Evolutionary conservation across 1,140 invertebrate genomes (phyloP).

Genomic region (Drosophila varians): DNA sequence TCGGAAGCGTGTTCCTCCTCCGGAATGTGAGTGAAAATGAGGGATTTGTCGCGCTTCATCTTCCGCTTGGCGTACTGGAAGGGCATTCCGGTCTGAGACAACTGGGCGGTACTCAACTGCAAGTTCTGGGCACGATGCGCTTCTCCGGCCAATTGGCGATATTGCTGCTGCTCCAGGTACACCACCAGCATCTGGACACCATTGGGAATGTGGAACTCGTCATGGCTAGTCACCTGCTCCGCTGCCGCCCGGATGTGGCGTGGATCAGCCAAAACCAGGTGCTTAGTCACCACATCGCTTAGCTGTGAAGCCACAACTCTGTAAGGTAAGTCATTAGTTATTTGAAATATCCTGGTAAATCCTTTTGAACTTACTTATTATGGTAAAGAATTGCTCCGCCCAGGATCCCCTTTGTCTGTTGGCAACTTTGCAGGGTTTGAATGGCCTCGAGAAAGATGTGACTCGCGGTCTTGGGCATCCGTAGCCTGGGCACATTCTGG

Average conservation of each 20-base stretch:
- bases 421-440: slow-evolving; percentile 91
- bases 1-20: slow-evolving; percentile 85
- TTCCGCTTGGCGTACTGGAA: slow-evolving; percentile 82
- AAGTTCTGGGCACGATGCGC: slow-evolving; percentile 74
- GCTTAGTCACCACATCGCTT: slow-evolving; percentile 89
- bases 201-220: slow-evolving; percentile 88
- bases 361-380: slow-evolving; percentile 87
- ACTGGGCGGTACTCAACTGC: slow-evolving; percentile 61
- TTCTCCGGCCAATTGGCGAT: slow-evolving; percentile 84
- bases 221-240: slow-evolving; percentile 86
- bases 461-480: slow-evolving; percentile 91
- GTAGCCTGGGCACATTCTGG: slow-evolving; percentile 89
- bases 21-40: slow-evolving; percentile 90
- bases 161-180: slow-evolving; percentile 88
- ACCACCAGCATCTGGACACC: slow-evolving; percentile 92
- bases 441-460: slow-evolving; percentile 92
- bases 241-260: slow-evolving; percentile 91
- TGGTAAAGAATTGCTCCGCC: slow-evolving; percentile 92
- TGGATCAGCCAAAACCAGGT: slow-evolving; percentile 91
- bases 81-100: slow-evolving; percentile 47
- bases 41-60: slow-evolving; percentile 90
- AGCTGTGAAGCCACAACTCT: slow-evolving; percentile 92
- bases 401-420: slow-evolving; percentile 88
- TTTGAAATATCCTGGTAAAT: background rate
- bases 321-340: background rate